phyloP scores from a whole-genome alignment of 2,797 vertebrate species.

The Tamandua tetradactyla region DNA sequence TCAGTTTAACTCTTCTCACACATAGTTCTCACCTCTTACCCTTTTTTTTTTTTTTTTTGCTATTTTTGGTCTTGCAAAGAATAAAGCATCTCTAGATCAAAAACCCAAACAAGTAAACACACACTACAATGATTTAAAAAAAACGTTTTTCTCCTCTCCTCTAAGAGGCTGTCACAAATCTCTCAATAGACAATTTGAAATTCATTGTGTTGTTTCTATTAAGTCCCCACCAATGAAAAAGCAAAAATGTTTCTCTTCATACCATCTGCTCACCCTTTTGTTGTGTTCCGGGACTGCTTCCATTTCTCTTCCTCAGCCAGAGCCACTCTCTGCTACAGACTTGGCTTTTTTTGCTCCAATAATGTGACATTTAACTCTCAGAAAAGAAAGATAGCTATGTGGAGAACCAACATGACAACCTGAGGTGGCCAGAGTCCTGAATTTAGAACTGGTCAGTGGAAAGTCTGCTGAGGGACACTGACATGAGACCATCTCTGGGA shows the following conservation, averaged over 20 bases:
- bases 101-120: neutral
- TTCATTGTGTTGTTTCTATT: neutral
- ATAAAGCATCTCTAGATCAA: neutral
- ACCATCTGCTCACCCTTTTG: neutral
- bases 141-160: neutral
- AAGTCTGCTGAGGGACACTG: neutral
- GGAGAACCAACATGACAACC: neutral
- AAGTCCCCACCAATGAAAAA: neutral
- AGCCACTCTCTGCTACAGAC: neutral
- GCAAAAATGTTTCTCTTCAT: neutral
- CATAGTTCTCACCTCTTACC: neutral
- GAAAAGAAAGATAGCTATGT: neutral
- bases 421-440: neutral
- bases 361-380: neutral
- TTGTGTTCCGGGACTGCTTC: neutral
- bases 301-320: neutral
- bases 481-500: neutral
- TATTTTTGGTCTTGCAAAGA: neutral
- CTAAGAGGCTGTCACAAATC: neutral
- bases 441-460: neutral
- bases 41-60: neutral
- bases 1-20: neutral
- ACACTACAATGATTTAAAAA: too few relatives aligned
- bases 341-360: slow-evolving; percentile 17
- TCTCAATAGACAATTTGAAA: neutral